Evolutionary conservation across 2,797 vertebrate genomes (phyloP).

Genomic region (Manis javanica): DNA sequence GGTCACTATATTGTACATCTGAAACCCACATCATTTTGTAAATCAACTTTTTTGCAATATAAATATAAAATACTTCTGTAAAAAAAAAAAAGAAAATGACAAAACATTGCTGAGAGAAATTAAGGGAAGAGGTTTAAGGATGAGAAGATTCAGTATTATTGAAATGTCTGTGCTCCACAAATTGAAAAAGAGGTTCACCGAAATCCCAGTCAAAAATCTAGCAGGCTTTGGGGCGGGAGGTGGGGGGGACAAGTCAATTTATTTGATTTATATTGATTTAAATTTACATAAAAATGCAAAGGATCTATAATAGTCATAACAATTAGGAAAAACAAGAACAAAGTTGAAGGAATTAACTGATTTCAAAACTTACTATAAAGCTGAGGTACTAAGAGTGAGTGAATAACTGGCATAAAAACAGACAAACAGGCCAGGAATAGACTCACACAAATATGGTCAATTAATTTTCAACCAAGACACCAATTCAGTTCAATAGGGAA

Average conservation of each 20-base stretch:
- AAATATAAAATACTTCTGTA: too few relatives aligned
- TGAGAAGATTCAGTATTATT: neutral
- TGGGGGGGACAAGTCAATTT: neutral
- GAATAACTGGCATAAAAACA: neutral
- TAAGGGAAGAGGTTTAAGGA: neutral
- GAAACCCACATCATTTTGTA: too few relatives aligned
- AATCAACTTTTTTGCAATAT: too few relatives aligned
- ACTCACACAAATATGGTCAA: neutral
- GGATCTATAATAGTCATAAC: neutral
- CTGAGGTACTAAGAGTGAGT: neutral
- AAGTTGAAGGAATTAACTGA: neutral
- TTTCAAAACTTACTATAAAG: neutral
- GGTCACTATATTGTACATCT: too few relatives aligned
- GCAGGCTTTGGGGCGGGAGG: neutral
- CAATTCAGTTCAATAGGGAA: neutral
- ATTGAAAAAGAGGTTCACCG: neutral
- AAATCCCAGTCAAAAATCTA: slow-evolving; percentile 49
- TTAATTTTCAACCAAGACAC: neutral
- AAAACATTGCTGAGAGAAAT: slow-evolving; percentile 5
- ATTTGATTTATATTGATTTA: neutral
- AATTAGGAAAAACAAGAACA: neutral
- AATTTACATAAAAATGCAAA: neutral
- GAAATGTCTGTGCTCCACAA: slow-evolving; percentile 4
- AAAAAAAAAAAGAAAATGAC: too few relatives aligned
- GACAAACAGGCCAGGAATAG: neutral